A percentile compares a stretch with the other conserved stretches of the same genome.
Evolutionary conservation across 2,888 invertebrate species (phyloP).

Genomic region (Uropetala carovei): DNA sequence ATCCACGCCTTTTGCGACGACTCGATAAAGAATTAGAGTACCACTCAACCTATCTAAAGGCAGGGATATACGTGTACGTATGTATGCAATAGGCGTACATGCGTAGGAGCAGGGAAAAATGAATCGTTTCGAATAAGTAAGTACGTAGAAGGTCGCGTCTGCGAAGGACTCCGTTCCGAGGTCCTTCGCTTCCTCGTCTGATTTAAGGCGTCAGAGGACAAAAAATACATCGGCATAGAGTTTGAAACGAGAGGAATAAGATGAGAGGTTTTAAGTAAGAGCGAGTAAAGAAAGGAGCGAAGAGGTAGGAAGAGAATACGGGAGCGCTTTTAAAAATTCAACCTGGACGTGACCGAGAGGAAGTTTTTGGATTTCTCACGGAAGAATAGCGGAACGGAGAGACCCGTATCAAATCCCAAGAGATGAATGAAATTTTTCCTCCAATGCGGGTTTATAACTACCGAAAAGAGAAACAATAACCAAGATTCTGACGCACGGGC

Average conservation of each 20-base stretch:
- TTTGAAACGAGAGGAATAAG: neutral
- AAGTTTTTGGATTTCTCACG: neutral
- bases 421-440: neutral
- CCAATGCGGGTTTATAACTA: too few species aligned
- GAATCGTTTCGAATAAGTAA: neutral
- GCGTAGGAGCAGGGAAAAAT: neutral
- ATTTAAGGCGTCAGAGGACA: neutral
- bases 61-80: neutral
- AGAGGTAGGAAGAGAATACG: neutral
- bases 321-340: neutral
- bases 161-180: neutral
- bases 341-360: constrained; percentile 19
- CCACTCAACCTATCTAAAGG: neutral
- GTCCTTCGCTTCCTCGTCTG: neutral
- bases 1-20: neutral
- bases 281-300: neutral
- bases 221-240: neutral
- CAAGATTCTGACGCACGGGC: neutral
- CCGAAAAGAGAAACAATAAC: neutral
- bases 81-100: neutral
- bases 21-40: neutral
- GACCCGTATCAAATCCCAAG: neutral
- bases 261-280: neutral
- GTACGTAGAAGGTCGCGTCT: neutral
- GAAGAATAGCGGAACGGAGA: neutral